Evolutionary conservation across 1,140 invertebrate species (phyloP).

Genomic region (Drosophila punjabiensis): DNA sequence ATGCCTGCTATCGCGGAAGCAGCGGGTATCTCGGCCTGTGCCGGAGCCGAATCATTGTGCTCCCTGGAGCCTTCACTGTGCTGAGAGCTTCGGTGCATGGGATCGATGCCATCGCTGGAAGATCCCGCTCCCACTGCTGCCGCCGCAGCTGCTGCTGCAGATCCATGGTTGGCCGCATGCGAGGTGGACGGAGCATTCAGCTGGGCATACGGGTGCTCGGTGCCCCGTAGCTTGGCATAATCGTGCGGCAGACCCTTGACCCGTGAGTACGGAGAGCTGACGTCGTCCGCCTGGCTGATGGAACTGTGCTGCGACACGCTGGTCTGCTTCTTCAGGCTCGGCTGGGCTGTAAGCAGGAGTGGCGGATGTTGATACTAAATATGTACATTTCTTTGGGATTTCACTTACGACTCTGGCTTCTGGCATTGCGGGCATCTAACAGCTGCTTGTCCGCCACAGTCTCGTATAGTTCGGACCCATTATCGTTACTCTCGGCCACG

Average conservation of each 20-base stretch:
- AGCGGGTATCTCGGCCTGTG: constrained; percentile 88
- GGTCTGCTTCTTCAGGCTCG: constrained; percentile 83
- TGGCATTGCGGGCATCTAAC: constrained; percentile 70
- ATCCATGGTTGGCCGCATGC: constrained; percentile 36
- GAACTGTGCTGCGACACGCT: constrained; percentile 88
- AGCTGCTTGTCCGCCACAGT: constrained; percentile 88
- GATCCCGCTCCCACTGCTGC: constrained; percentile 29
- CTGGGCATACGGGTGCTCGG: constrained; percentile 90
- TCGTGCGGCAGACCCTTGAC: constrained; percentile 86
- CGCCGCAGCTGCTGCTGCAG: constrained; percentile 52
- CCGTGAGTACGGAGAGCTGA: constrained; percentile 87
- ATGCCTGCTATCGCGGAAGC: constrained; percentile 93
- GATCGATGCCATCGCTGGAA: constrained; percentile 46
- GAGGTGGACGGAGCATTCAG: constrained; percentile 86
- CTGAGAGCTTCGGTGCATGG: constrained; percentile 61
- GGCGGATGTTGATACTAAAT: neutral
- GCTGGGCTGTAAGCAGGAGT: constrained; percentile 58
- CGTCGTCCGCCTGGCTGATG: constrained; percentile 87
- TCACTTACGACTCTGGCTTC: constrained; percentile 77
- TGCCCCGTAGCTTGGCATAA: constrained; percentile 86
- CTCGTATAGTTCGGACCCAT: constrained; percentile 89
- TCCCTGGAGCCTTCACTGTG: constrained; percentile 57
- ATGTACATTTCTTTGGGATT: too few species aligned
- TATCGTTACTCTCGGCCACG: constrained; percentile 86
- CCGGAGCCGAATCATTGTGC: constrained; percentile 49